Conservation (phyloP, 2,113 vertebrate species). For the Rhipidura dahli region DNA sequence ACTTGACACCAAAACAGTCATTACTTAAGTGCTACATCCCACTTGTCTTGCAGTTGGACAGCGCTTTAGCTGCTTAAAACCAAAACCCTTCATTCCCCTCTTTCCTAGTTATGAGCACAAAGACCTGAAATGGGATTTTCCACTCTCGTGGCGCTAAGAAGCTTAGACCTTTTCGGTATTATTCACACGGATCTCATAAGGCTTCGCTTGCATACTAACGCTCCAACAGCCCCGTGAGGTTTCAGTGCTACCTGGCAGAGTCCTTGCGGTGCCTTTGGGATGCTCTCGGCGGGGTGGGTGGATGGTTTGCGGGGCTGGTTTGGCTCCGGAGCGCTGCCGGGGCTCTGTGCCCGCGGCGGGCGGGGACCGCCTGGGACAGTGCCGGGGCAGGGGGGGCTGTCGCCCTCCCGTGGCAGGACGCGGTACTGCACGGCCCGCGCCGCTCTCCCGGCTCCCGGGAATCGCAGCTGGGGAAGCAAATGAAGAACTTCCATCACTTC, state of each 20-base stretch:
- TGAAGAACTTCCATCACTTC: accelerated
- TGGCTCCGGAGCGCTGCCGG: neutral
- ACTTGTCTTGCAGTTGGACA: neutral
- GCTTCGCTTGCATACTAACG: neutral
- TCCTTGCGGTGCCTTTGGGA: neutral
- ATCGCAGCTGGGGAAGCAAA: accelerated
- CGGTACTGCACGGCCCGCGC: neutral
- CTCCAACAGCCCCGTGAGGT: neutral
- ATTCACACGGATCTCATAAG: neutral
- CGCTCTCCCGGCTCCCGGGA: accelerated
- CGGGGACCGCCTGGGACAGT: neutral
- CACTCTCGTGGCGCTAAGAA: neutral
- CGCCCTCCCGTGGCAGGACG: neutral
- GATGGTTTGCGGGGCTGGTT: neutral
- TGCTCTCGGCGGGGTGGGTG: neutral
- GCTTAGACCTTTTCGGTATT: neutral
- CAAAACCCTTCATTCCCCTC: neutral
- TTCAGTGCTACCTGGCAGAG: neutral
- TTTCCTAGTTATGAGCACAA: neutral
- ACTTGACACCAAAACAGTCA: neutral
- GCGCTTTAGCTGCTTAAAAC: neutral
- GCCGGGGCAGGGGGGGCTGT: neutral
- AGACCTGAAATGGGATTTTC: constrained; percentile 1
- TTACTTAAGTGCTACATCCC: neutral
- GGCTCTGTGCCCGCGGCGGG: too few species aligned